Percentiles rank a stretch among this genome's conserved stretches.
Evolutionary conservation across 2,888 invertebrate species (phyloP).

Genomic region (Eupithecia tripunctaria): DNA sequence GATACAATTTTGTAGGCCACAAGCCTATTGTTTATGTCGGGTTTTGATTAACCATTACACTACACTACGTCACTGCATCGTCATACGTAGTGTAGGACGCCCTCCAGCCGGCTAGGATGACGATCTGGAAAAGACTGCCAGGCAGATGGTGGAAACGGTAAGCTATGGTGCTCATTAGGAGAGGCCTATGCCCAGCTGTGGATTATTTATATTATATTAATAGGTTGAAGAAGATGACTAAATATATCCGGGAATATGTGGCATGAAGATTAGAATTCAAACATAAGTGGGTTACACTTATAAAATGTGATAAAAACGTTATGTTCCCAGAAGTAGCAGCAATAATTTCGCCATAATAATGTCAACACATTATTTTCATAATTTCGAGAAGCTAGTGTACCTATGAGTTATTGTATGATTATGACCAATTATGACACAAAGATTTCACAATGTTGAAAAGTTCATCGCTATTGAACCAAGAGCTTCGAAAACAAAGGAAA

Average conservation of each 20-base stretch:
- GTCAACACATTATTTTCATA: neutral
- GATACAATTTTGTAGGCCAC: too few species aligned
- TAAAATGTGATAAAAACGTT: neutral
- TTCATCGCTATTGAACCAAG: slow-evolving; percentile 32
- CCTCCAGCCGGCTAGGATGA: too few species aligned
- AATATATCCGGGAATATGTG: neutral
- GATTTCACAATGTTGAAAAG: slow-evolving; percentile 8
- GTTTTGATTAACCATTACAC: too few species aligned
- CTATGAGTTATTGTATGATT: too few species aligned
- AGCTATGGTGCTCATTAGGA: too few species aligned
- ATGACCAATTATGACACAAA: neutral
- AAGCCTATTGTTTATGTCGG: too few species aligned
- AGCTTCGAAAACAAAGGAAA: slow-evolving; percentile 32
- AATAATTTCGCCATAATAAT: neutral
- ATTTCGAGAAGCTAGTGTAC: neutral
- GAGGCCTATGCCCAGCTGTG: too few species aligned
- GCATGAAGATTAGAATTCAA: neutral
- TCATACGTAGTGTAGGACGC: too few species aligned
- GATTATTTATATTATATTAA: too few species aligned
- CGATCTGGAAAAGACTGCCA: too few species aligned
- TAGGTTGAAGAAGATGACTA: neutral
- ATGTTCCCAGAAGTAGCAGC: neutral
- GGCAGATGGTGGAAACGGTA: too few species aligned
- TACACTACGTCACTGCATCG: too few species aligned
- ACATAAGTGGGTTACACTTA: neutral